phyloP scores from a whole-genome alignment of 2,888 invertebrate genomes.

The Zootermopsis nevadensis region DNA sequence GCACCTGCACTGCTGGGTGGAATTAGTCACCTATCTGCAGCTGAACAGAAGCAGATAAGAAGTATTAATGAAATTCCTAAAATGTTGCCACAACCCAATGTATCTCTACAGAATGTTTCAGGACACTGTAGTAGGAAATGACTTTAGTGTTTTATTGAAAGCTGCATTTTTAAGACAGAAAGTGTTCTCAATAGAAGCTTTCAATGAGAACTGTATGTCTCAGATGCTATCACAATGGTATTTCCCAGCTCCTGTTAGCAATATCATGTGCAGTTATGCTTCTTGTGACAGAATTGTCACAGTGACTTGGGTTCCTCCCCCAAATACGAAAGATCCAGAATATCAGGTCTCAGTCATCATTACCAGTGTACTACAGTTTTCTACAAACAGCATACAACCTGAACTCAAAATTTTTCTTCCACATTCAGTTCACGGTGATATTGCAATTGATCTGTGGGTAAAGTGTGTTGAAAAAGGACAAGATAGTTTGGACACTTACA shows the following conservation, averaged over 20 bases:
- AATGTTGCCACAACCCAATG: slow-evolving; percentile 64
- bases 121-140: slow-evolving; percentile 63
- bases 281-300: neutral
- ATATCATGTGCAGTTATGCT: slow-evolving; percentile 46
- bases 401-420: neutral
- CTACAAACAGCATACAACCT: neutral
- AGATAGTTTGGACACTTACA: slow-evolving; percentile 17
- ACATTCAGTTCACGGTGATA: neutral
- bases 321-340: neutral
- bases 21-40: slow-evolving; percentile 59
- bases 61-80: slow-evolving; percentile 60
- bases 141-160: slow-evolving; percentile 45
- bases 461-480: slow-evolving; percentile 20
- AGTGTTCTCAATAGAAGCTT: slow-evolving; percentile 9
- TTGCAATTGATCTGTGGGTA: slow-evolving; percentile 30
- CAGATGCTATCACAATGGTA: slow-evolving; percentile 49
- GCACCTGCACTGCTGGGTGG: slow-evolving; percentile 61
- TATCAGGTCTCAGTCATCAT: neutral
- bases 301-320: slow-evolving; percentile 20
- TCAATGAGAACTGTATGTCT: slow-evolving; percentile 10
- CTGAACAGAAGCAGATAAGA: slow-evolving; percentile 58
- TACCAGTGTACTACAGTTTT: neutral
- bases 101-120: slow-evolving; percentile 67
- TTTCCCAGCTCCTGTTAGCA: slow-evolving; percentile 52
- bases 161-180: slow-evolving; percentile 41